phyloP scores from a whole-genome alignment of 2,888 invertebrate genomes.

The Yponomeuta sedellus region DNA sequence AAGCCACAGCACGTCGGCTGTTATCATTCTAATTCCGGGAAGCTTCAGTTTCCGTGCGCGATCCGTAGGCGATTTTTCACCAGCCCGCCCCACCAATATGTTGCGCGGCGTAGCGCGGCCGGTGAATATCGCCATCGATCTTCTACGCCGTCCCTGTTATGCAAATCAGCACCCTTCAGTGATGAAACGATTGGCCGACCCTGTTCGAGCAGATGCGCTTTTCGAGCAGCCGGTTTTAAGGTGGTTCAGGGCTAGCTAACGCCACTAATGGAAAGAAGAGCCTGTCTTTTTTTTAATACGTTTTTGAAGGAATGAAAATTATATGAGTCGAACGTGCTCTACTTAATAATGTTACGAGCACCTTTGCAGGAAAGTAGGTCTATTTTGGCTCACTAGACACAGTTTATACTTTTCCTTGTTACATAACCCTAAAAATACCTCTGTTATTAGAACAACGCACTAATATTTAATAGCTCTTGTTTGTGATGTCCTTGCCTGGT shows the following conservation, averaged over 20 bases:
- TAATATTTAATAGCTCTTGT: too few relatives aligned
- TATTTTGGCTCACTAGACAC: too few relatives aligned
- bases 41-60: neutral
- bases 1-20: neutral
- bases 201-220: neutral
- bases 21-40: neutral
- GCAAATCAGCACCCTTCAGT: neutral
- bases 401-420: too few relatives aligned
- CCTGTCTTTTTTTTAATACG: too few relatives aligned
- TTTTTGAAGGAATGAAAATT: too few relatives aligned
- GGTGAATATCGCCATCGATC: neutral
- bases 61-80: neutral
- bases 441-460: too few relatives aligned
- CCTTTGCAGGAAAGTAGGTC: too few relatives aligned
- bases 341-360: too few relatives aligned
- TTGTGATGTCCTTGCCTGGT: too few relatives aligned
- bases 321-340: too few relatives aligned
- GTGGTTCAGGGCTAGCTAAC: neutral
- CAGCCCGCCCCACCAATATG: neutral
- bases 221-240: neutral
- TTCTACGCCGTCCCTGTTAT: neutral
- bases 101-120: neutral
- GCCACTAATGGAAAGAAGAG: neutral
- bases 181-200: neutral
- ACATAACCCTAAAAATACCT: too few relatives aligned